Evolutionary conservation across 2,797 vertebrate genomes (phyloP), one percentile per base, ranked within the genome.

Genomic region (Craterocephalus amniculus): DNA sequence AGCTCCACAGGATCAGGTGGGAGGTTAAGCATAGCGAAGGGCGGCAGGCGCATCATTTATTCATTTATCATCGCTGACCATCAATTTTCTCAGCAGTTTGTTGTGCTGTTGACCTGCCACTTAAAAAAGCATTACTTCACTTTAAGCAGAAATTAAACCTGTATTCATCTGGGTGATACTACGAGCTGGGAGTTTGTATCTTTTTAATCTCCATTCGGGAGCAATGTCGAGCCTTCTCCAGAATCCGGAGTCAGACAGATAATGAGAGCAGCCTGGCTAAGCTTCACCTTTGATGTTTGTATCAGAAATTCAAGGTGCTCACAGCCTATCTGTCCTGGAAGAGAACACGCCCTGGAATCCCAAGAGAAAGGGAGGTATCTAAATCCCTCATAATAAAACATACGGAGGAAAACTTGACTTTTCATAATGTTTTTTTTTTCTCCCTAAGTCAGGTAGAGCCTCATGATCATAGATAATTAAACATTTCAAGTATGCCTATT

Each of bases 271-370:
- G 73, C 70, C 7, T 1, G 83, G 83, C 79, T 93, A 86, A 86
- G 81, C 87, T 84, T 75, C 78, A 83, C 83, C 88, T 93, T 94
- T 93, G 91, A 92, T 93, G 90, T 92, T 84, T 72, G 69, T 67
- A 86, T 70, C 87, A 76, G 76, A 88, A 90, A 91, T 84, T 83
- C 80, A 80, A 79, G 83, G 83, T 90, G 86, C 85, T 89, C 86
- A 75, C 76, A 91, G 83, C 61, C 83, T 48, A 73, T 88, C 85
- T 89, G 91, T 90, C 89, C 90, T 92, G 92, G 82, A 91, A 87
- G 80, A 80, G 74, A 85, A 86, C 78, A 84, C 79, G 80, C 58
- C 56, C 62, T 73, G 71, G 79, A 79, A 72, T 91, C 88, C 65
- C 76, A 27, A 63, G 68, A 85, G 87, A 90, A 67, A 59, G 27